phyloP scores from a whole-genome alignment of 2,888 invertebrate genomes.

The Morpho achilles region DNA sequence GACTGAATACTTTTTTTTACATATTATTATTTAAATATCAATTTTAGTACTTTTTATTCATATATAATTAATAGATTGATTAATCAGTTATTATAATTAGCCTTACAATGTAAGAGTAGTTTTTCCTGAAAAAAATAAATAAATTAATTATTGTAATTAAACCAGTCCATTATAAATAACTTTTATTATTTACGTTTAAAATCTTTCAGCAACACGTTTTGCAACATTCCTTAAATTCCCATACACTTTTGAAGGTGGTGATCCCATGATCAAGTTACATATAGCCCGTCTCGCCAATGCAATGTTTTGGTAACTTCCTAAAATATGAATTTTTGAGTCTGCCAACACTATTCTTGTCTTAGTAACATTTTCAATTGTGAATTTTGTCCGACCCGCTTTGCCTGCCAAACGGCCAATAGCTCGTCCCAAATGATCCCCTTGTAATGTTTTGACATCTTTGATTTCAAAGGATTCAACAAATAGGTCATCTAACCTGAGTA shows the following conservation, averaged over 20 bases:
- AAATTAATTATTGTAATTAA: constrained; percentile 22
- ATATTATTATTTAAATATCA: too few relatives aligned
- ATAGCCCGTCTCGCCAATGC: constrained; percentile 95
- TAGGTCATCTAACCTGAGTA: constrained; percentile 96
- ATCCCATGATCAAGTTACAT: constrained; percentile 97
- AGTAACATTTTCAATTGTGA: constrained; percentile 99
- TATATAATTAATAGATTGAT: too few relatives aligned
- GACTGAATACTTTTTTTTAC: too few relatives aligned
- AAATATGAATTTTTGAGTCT: constrained; percentile 96
- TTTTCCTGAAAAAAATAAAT: constrained; percentile 12
- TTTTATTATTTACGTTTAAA: constrained; percentile 62
- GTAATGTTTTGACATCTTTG: constrained; percentile 95
- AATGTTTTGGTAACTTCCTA: constrained; percentile 98
- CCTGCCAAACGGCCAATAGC: constrained; percentile 99
- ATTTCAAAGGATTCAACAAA: constrained; percentile 98
- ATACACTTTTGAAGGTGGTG: constrained; percentile 98
- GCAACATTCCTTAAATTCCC: constrained; percentile 95
- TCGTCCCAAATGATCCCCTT: constrained; percentile 96
- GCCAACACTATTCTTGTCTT: constrained; percentile 98
- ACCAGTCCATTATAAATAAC: constrained; percentile 39
- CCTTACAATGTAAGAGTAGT: too few relatives aligned
- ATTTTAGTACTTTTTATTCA: too few relatives aligned
- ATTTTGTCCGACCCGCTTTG: constrained; percentile 97
- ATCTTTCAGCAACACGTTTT: constrained; percentile 89
- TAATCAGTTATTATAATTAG: too few relatives aligned